Base-by-base conservation (phyloP, 2,888 invertebrate genomes). In the Harmothoe impar region DNA sequence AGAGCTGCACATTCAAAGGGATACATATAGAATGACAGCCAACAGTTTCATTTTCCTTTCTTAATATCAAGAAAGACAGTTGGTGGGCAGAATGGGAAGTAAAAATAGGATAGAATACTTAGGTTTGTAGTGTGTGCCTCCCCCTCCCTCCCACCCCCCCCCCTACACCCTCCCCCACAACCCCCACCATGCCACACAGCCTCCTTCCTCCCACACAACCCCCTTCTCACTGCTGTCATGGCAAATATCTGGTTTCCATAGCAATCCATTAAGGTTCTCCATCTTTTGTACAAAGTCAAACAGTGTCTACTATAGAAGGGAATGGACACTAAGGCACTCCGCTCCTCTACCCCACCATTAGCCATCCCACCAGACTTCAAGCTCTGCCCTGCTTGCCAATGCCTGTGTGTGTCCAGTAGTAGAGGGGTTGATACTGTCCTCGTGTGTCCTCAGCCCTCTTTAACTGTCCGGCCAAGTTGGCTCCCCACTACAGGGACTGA, bases 231-330 rank as follows among this genome's bases (percentile, higher is more conserved):
- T 81, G 81, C 15, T 43, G 81, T 20, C 81, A 81, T 35, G 81
- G 35, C 81, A 81, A 81, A 81, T 81, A 81, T 81, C 81, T 81
- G 81, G 43, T 81, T 35, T 81, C 81, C 81, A 33, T 81, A 35
- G 33, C 81, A 23, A 43, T 81, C 81, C 33, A 43, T 81, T 81
- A 43, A n/a, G 17, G 43, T 17, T 43, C 35, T 43, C 35, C 81
- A 81, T 81, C 81, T 81, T 81, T 33, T 81, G 43, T 43, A 43
- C 81, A 81, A 81, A 81, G 81, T 81, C 81, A 77, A 77, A 25
- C 77, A 77, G 15, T 17, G 3, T 43, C 43, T 43, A 43, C 43
- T 43, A 43, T 43, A 43, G 43, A 43, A 43, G 43, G 3, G 43
- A 7, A 43, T 43, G 43, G 43, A 43, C 43, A 43, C 43, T 43